Evolutionary conservation across 2,797 vertebrate species (phyloP), one percentile per base, ranked within the genome.

Genomic region (Allobates femoralis): DNA sequence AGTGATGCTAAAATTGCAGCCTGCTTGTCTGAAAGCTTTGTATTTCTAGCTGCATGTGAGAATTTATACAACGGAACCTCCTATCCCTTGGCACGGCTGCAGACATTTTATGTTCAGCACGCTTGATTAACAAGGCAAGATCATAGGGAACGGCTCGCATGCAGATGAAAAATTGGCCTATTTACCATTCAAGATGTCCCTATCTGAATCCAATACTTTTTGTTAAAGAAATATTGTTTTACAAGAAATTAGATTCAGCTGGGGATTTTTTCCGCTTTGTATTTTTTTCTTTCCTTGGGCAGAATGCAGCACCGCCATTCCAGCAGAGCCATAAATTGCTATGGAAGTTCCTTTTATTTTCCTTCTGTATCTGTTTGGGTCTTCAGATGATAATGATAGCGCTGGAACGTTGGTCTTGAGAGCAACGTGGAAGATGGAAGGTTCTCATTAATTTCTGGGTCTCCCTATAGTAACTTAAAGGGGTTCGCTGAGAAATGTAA

Each of bases 201-300:
- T 87, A 79, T 89, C 90, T 77, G 28, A 89, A 86, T 89, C 88
- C 83, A n/a, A 88, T 83, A 51, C 75, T 83, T 79, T 83, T 84
- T 73, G 74, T 89, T 87, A 80, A 89, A 82, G 79, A 86, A 87
- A 28, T 41, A 41, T 89, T 90, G 84, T 90, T 92, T 91, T 91
- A 91, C 91, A 88, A 89, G 75, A 91, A 89, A 86, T 90, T 79
- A 55, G 77, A 88, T 75, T 91, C 91, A 91, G 91, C 90, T 92
- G 91, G 73, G 55, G 6, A 46, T 71, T 86, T 81, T 81, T 81
- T 26, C n/a, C 1, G 58, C 79, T 28, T 69, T 58, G 58, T 71
- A 74, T 66, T 5, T 62, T 8, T 28, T 18, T 55, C 78, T 78
- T 32, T 78, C 56, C 53, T 34, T 78, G 50, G 51, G 37, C 53